These are phyloP conservation scores for Schizaphis graminum DNA, from an alignment of 2,888 invertebrate species.

Conservation along the genomic window DNA sequence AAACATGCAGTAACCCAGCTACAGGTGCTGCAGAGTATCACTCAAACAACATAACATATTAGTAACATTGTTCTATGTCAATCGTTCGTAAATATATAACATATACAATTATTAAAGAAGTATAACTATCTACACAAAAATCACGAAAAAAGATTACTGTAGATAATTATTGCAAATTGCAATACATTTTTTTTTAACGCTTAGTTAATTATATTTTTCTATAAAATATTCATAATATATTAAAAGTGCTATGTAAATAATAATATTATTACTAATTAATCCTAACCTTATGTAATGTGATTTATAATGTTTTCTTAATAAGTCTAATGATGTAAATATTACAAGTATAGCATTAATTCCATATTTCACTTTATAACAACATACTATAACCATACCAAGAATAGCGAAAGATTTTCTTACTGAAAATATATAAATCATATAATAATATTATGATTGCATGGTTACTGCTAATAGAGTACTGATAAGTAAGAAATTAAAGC, in stretches of 20 bases:
- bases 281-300: not conserved
- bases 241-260: not conserved
- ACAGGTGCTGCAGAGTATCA: not conserved
- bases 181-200: not conserved
- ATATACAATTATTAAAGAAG: not conserved
- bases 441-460: not conserved
- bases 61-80: not conserved
- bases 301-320: not conserved
- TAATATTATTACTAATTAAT: no score
- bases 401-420: not conserved
- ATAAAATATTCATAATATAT: not conserved
- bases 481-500: not conserved
- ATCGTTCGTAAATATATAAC: not conserved
- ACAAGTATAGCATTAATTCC: not conserved
- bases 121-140: not conserved
- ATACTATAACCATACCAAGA: not conserved
- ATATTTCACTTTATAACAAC: not conserved
- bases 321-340: not conserved
- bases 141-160: not conserved
- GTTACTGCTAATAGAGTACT: not conserved
- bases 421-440: not conserved
- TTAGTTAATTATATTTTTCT: not conserved
- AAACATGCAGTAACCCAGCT: not conserved
- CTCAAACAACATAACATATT: not conserved
- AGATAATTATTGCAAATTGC: not conserved